These are phyloP conservation scores for Passerina amoena DNA, from an alignment of 2,113 vertebrate species.

Conservation along the genomic window DNA sequence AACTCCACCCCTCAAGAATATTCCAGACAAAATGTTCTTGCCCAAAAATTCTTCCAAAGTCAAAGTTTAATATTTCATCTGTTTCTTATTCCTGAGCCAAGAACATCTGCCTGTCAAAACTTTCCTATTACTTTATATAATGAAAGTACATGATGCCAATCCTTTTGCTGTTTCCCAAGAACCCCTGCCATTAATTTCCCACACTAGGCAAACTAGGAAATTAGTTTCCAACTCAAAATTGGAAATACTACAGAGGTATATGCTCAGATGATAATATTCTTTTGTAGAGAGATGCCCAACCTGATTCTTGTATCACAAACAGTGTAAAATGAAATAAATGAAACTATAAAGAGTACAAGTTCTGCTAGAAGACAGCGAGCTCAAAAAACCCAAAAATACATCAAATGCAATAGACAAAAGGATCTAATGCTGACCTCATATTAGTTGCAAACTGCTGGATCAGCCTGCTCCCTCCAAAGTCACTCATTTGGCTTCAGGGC, in stretches of 20 bases:
- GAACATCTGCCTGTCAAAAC: background rate
- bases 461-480: slow-evolving; percentile 2
- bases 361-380: background rate
- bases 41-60: background rate
- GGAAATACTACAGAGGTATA: background rate
- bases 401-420: background rate
- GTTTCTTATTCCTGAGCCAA: background rate
- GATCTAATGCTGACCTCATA: background rate
- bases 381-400: background rate
- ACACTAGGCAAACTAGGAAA: background rate
- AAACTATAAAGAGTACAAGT: background rate
- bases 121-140: background rate
- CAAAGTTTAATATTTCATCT: background rate
- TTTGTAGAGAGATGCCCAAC: background rate
- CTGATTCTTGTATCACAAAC: background rate
- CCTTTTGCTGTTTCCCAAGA: background rate
- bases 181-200: background rate
- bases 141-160: background rate
- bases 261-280: background rate
- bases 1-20: background rate
- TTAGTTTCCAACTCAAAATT: background rate
- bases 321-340: background rate
- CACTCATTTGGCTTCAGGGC: background rate
- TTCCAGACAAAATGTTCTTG: background rate
- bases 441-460: slow-evolving; percentile 3